Conservation (phyloP, 2,888 invertebrate species). For the Vannuccia rotundouncinata region DNA sequence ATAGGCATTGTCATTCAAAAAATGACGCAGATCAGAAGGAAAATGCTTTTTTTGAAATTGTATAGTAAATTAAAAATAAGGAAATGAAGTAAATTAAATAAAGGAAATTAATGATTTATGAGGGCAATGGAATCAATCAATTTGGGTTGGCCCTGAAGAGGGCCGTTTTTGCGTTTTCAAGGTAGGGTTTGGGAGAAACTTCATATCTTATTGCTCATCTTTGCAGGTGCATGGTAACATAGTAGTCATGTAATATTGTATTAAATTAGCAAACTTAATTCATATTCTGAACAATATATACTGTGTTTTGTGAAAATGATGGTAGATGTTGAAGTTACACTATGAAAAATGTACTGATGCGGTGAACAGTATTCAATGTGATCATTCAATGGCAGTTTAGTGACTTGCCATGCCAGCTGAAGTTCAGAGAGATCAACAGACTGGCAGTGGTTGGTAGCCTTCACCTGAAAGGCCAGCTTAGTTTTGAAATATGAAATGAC, state of each 20-base stretch:
- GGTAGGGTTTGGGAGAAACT: background rate
- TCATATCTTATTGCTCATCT: background rate
- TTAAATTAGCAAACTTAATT: background rate
- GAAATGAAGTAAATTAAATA: background rate
- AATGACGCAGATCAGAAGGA: background rate
- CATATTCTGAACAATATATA: background rate
- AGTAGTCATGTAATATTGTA: too few relatives aligned
- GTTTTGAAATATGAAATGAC: background rate
- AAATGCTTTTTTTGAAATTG: background rate
- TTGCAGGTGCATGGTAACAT: too few relatives aligned
- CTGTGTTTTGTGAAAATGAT: background rate
- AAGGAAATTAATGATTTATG: background rate
- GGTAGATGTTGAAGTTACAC: background rate
- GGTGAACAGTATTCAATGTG: background rate
- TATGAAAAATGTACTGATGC: background rate
- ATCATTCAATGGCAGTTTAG: background rate
- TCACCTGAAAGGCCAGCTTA: background rate
- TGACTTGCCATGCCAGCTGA: background rate
- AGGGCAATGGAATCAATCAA: background rate
- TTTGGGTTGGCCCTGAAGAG: slow-evolving; percentile 4
- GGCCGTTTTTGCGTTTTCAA: slow-evolving; percentile 20
- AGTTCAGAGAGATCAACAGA: background rate
- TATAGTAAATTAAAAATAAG: background rate
- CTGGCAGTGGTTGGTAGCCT: background rate
- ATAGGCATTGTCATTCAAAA: background rate